Base-by-base conservation (phyloP, 1,140 invertebrate species). In the Conus betulinus region DNA sequence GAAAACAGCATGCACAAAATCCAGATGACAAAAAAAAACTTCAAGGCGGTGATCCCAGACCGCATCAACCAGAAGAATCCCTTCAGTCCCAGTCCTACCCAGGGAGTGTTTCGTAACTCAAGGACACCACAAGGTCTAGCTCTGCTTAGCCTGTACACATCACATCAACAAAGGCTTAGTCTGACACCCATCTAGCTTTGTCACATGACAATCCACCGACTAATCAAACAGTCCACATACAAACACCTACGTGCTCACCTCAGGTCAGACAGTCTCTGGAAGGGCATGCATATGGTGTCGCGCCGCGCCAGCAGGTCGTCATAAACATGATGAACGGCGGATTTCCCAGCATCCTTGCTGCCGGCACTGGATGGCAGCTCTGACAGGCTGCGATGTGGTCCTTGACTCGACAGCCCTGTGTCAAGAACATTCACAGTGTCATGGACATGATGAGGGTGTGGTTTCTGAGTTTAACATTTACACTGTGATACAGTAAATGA, bases 351-450 rank as follows among this genome's bases (percentile, higher is more conserved):
- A 4, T 83, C 87, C 8, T 51, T 39, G 88, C 86, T 27, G 8
- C 57, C 57, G 57, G 57, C 57, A 39, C 84, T 57, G 25, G 63
- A 74, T 1, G 63, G 27, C 27, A n/a, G 51, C 8, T 85, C 63
- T n/a, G 90, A 55, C 51, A 91, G 60, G 74, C 91, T 92, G 52
- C 91, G 52, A 95, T 91, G 87, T 95, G 94, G 89, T 95, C 94
- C 84, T 93, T 92, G 17, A 94, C 93, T 78, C 93, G 85, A 86
- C 94, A 95, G 6, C 94, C 94, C 94, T 95, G 91, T 0, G 6
- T 13, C 10, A 51, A 76, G 23, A 76, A 74, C 60, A 63, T 63
- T 20, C 10, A 11, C 10, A 63, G 10, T 63, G 17, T 1, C 15
- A 52, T 23, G 52, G 63, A 87, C 57, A 76, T 6, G 23, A 13